Conservation (phyloP, 1,140 invertebrate species). For the Aporrectodea caliginosa region DNA sequence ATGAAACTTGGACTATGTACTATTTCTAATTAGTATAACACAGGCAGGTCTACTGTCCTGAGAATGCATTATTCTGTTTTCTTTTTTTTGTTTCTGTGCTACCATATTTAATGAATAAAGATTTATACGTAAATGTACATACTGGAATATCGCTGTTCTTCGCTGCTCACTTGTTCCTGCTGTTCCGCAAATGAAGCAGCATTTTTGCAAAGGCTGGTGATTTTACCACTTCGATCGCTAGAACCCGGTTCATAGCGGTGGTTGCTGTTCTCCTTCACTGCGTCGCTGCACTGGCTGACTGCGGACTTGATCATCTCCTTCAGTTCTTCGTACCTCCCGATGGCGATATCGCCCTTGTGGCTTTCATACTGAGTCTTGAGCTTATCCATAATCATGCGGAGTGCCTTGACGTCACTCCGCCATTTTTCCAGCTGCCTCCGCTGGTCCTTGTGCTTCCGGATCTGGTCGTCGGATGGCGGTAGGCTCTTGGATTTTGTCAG, state of each 20-base stretch:
- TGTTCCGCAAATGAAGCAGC: neutral
- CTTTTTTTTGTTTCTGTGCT: too few relatives aligned
- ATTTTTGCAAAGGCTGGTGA: neutral
- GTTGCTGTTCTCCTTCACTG: neutral
- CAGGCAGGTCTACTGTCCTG: too few relatives aligned
- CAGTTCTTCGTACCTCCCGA: slow-evolving; percentile 61
- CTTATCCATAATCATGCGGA: neutral
- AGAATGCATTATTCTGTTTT: too few relatives aligned
- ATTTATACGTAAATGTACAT: too few relatives aligned
- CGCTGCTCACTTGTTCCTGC: neutral
- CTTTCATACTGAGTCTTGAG: neutral
- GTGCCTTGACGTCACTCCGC: slow-evolving; percentile 2
- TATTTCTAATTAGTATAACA: too few relatives aligned
- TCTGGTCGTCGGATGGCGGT: neutral
- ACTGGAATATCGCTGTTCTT: neutral
- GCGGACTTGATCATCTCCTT: slow-evolving; percentile 29
- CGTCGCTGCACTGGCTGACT: neutral
- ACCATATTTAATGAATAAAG: too few relatives aligned
- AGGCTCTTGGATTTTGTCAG: neutral
- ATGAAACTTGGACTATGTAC: too few relatives aligned
- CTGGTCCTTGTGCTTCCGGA: slow-evolving; percentile 4
- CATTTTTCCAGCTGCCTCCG: neutral
- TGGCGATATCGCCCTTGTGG: slow-evolving; percentile 29
- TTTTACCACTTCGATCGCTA: neutral
- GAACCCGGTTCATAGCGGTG: neutral